Evolutionary conservation across 2,113 vertebrate genomes (phyloP), one percentile per base, ranked within the genome.

Genomic region (Lates calcarifer): DNA sequence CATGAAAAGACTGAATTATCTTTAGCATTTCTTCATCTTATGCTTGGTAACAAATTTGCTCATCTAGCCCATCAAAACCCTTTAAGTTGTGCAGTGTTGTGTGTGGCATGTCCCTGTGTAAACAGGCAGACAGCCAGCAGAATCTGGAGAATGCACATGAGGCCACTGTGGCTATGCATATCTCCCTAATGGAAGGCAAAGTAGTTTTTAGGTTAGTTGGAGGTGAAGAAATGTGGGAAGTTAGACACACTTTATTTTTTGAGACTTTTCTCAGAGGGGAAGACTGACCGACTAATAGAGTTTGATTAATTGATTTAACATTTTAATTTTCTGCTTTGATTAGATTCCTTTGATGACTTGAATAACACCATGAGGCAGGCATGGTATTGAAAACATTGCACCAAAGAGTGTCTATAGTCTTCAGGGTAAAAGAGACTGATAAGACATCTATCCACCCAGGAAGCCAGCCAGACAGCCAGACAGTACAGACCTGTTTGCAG

Each of bases 241-340:
- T 60, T 74, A 53, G 26, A 61, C 41, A 22, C 37, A 81, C n/a
- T 65, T 49, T 13, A 5, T 7, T 22, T 53, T 60, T 20, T 37
- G 14, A 55, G 45, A 51, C 29, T 61, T 61, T 31, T 15, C 43
- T 53, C 43, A n/a, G 28, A 49, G 45, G 37, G 26, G 5, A 75
- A 20, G 24, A 53, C 55, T 70, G 69, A 60, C 35, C 31, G 14
- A 28, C 51, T 79, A 60, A 51, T 35, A 75, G 26, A 29, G 65
- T 79, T 76, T 83, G 61, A 72, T 85, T 77, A 77, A 85, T 60
- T 63, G 13, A 76, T 86, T 83, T 31, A 79, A 75, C 61, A 39
- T 86, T 67, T 82, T 26, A 60, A 86, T 86, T 64, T 79, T 72
- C 78, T 84, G 79, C 77, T 83, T 79, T 76, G 66, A 84, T 85